A percentile compares a stretch with the other conserved stretches of the same genome.
These are phyloP conservation scores for Dipodomys ordii DNA, from an alignment of 2,113 vertebrate genomes.

Conservation along the genomic window DNA sequence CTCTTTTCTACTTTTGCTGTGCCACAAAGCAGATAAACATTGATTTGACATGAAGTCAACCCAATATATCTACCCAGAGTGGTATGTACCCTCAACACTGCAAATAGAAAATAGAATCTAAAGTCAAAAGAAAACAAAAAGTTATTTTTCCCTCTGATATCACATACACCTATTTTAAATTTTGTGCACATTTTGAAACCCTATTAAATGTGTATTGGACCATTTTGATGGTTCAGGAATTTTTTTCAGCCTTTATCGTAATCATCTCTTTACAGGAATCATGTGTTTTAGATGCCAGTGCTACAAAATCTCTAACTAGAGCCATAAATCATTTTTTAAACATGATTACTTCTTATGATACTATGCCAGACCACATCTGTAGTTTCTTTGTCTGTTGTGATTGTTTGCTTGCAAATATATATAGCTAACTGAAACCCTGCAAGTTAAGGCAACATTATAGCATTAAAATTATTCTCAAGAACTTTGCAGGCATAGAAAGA, in stretches of 20 bases:
- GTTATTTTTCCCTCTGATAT: slow-evolving; percentile 3
- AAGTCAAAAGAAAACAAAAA: slow-evolving; percentile 54
- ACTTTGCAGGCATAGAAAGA: background rate
- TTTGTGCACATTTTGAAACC: slow-evolving; percentile 57
- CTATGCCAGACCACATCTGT: background rate
- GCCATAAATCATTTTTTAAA: slow-evolving; percentile 53
- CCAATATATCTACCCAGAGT: slow-evolving; percentile 59
- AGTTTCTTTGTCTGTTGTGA: slow-evolving; percentile 54
- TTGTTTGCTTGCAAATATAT: slow-evolving; percentile 59
- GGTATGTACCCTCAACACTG: slow-evolving; percentile 42
- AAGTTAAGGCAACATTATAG: slow-evolving; percentile 53
- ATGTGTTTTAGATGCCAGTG: slow-evolving; percentile 40
- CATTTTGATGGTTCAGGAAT: slow-evolving; percentile 47
- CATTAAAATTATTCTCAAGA: slow-evolving; percentile 43
- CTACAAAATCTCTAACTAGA: slow-evolving; percentile 51
- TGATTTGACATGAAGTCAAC: slow-evolving; percentile 77
- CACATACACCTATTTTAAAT: background rate
- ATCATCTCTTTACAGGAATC: slow-evolving; percentile 12
- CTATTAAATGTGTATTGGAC: slow-evolving; percentile 11
- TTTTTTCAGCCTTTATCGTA: slow-evolving; percentile 41
- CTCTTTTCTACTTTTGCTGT: slow-evolving; percentile 46
- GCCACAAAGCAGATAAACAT: slow-evolving; percentile 67
- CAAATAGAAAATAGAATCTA: slow-evolving; percentile 61
- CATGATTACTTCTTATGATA: slow-evolving; percentile 64
- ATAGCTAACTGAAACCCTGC: slow-evolving; percentile 17